These are phyloP conservation scores for Drosophila leontia DNA, from an alignment of 1,140 invertebrate species.

Conservation along the genomic window DNA sequence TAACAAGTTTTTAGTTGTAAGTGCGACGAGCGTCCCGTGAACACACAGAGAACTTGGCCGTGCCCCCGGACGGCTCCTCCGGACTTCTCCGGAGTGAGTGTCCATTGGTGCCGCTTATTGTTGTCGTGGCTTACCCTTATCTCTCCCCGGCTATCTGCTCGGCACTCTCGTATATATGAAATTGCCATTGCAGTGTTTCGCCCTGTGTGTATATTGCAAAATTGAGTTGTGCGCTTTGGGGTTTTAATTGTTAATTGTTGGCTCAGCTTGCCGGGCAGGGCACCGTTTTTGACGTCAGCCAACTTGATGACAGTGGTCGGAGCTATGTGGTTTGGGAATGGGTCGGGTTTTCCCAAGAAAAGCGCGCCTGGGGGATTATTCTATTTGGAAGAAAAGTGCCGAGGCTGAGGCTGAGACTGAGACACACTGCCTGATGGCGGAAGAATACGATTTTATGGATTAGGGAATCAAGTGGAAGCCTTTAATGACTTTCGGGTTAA, in stretches of 20 bases:
- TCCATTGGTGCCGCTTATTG: constrained; percentile 55
- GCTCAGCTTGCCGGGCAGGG: constrained; percentile 42
- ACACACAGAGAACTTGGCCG: constrained; percentile 58
- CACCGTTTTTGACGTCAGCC: constrained; percentile 50
- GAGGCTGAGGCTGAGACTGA: neutral
- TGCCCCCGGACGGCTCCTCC: constrained; percentile 40
- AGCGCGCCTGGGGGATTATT: constrained; percentile 52
- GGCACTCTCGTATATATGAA: constrained; percentile 60
- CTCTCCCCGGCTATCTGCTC: constrained; percentile 53
- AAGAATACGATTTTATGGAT: constrained; percentile 38
- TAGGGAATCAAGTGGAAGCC: constrained; percentile 49
- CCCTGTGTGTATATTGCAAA: constrained; percentile 50
- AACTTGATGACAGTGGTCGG: constrained; percentile 57
- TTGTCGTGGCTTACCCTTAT: constrained; percentile 65
- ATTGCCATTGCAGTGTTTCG: constrained; percentile 54
- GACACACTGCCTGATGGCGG: neutral
- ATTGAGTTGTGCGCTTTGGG: constrained; percentile 81
- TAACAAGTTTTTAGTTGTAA: constrained; percentile 84
- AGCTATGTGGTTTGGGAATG: constrained; percentile 16
- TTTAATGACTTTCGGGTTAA: constrained; percentile 44
- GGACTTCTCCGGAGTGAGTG: constrained; percentile 44
- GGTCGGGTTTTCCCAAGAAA: constrained; percentile 21
- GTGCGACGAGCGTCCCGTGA: constrained; percentile 53
- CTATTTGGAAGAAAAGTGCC: neutral
- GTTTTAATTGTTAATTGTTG: constrained; percentile 83